Base-by-base conservation (phyloP, 2,888 invertebrate species). In the Eupithecia insigniata region DNA sequence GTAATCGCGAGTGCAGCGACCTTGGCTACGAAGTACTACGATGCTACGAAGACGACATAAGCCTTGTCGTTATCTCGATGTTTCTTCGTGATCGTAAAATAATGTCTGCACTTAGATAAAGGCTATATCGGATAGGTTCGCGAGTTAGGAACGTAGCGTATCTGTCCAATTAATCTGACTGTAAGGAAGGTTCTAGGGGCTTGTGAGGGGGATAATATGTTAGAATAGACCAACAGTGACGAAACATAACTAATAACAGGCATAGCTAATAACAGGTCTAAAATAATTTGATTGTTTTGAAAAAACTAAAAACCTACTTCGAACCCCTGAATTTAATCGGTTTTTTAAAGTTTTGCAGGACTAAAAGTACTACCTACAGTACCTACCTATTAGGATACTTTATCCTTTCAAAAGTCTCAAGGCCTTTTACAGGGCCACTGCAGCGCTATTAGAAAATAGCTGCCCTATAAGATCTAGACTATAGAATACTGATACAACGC, bases 1-100 rank as follows among this genome's bases (percentile, higher is more conserved):
- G 66, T 76, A 84, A 82, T 81, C 78, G 80, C 82, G 76, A 81
- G 84, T 87, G 87, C 86, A 87, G 84, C 81, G 81, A 85, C 87
- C 87, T 88, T 87, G 86, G 80, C 72, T 39, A 65, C 60, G 5
- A 55, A 3, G 26, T 26, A 55, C 55, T 55, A 14, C 55, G 51
- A 51, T 74, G 66, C 34, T 43, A 46, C 72, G 76, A 76, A 81
- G 84, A 83, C 83, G 83, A 81, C 80, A 78, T 76, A 79, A 84
- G 76, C 85, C 83, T 84, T 83, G 83, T 79, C 76, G 79, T 76
- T 39, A 78, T 76, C 78, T 81, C 77, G 79, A 78, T 36, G 62
- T 69, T 26, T 39, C 58, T 39, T 73, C 71, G 71, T 74, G 71
- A 66, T 66, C 66, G 46, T 68, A 51, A 71, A 71, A 74, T 66